Conservation (phyloP, 2,113 vertebrate genomes). For the Heterocephalus glaber region DNA sequence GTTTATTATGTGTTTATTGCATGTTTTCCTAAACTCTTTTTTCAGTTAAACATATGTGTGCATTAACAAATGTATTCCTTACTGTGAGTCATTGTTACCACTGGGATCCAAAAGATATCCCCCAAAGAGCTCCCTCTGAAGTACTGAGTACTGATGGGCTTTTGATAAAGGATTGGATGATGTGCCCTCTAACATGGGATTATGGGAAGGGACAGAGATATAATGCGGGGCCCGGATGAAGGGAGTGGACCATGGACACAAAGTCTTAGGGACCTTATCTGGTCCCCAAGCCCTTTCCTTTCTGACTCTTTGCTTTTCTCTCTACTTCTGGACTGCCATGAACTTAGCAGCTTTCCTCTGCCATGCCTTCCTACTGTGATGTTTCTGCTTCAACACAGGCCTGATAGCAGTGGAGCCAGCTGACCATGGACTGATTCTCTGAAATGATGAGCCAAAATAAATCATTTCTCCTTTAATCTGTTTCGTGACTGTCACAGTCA, state of each 20-base stretch:
- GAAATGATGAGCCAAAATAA: background rate
- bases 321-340: background rate
- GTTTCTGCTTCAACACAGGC: background rate
- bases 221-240: background rate
- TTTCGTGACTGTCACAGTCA: background rate
- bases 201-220: background rate
- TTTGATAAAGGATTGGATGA: background rate
- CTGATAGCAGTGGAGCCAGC: background rate
- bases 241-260: background rate
- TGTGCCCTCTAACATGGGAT: background rate
- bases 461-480: background rate
- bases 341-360: background rate
- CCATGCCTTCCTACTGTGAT: background rate
- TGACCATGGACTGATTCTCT: background rate
- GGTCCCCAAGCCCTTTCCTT: background rate
- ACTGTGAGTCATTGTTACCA: background rate
- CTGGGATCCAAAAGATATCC: background rate
- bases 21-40: slow-evolving; percentile 13
- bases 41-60: background rate
- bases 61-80: background rate
- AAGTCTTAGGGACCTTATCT: background rate
- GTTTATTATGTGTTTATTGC: background rate
- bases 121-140: background rate
- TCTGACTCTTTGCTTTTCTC: background rate
- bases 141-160: background rate